Conservation (phyloP, 2,888 invertebrate genomes). For the Agriopis aurantiaria region DNA sequence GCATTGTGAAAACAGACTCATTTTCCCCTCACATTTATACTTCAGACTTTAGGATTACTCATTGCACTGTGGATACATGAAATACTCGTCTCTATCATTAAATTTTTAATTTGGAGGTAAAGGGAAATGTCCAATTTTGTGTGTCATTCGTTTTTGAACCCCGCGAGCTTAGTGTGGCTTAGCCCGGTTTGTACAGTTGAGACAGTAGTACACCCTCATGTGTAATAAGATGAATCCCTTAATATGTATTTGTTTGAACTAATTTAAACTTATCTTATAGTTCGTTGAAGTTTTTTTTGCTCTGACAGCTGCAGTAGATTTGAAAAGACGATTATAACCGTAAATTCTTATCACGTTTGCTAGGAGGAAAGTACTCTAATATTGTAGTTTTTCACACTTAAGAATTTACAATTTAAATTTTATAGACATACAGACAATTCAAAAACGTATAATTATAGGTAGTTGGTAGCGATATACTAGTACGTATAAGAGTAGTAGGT, state of each 20-base stretch:
- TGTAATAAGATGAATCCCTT: conserved; percentile 40
- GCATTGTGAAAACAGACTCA: conserved; percentile 40
- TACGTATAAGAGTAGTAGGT: no score
- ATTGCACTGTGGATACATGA: conserved; percentile 27
- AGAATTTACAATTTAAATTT: no score
- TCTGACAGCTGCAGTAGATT: no score
- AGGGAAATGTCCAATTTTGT: conserved; percentile 34
- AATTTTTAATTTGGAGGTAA: conserved; percentile 32
- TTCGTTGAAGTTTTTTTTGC: no score
- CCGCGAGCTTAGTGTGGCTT: conserved; percentile 36
- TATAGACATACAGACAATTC: no score
- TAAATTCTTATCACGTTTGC: no score
- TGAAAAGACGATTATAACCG: no score
- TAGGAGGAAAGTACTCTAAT: no score
- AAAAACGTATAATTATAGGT: no score
- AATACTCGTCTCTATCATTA: conserved; percentile 30
- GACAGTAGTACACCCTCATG: conserved; percentile 22
- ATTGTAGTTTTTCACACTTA: no score
- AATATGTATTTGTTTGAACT: conserved; percentile 47
- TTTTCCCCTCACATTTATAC: conserved; percentile 31
- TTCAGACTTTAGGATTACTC: conserved; percentile 27
- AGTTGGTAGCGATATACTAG: no score
- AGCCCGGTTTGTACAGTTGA: conserved; percentile 20
- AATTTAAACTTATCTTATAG: neutral
- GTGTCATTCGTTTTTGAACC: conserved; percentile 41